These are phyloP conservation scores for Myotis davidii DNA, from an alignment of 2,113 vertebrate genomes.

Conservation along the genomic window DNA sequence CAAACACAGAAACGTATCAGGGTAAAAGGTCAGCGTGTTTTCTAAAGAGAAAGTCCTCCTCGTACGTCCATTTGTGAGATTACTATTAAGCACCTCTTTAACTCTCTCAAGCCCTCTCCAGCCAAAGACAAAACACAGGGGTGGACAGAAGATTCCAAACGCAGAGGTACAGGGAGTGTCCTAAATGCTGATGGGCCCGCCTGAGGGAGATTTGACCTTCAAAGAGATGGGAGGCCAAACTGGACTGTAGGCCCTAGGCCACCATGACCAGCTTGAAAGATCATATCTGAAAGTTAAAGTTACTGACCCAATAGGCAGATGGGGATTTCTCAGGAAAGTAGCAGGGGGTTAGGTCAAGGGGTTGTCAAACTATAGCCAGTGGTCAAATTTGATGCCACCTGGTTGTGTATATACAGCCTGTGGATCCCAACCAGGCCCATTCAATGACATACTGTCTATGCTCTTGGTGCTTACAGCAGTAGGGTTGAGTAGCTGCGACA, in stretches of 20 bases:
- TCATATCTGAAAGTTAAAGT: neutral
- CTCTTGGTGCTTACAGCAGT: neutral
- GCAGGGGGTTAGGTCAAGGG: neutral
- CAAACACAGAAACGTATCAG: neutral
- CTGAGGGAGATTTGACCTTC: neutral
- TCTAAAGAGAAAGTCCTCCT: neutral
- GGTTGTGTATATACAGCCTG: neutral
- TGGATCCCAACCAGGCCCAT: no score
- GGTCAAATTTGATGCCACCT: neutral
- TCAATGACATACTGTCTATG: neutral
- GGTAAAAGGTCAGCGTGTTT: neutral
- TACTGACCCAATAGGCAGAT: no score
- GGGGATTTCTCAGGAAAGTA: neutral
- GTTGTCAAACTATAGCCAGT: neutral
- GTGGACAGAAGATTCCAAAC: accelerated
- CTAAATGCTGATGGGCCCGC: neutral
- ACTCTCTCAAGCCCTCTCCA: neutral
- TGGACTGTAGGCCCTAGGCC: neutral
- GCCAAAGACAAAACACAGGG: neutral
- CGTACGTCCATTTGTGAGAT: neutral
- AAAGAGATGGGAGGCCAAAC: no score
- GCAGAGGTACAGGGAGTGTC: accelerated
- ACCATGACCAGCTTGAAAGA: neutral
- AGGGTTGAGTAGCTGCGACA: neutral
- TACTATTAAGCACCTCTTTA: neutral